A percentile compares a stretch with the other conserved stretches of the same genome.
Conservation (phyloP, 2,888 invertebrate genomes). For the Drosophila ustulata region DNA sequence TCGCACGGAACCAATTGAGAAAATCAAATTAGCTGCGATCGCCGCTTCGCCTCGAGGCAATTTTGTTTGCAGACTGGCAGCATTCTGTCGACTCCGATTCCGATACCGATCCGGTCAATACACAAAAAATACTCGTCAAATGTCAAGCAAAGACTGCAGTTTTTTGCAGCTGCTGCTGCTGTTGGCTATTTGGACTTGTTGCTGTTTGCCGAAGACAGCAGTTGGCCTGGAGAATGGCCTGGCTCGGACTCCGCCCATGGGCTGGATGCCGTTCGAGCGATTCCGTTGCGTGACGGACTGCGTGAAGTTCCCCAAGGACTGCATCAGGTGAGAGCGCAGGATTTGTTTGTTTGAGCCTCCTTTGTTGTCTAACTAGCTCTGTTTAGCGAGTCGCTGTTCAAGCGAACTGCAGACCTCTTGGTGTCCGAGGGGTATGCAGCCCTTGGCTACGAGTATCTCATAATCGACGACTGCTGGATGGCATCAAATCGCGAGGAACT, state of each 20-base stretch:
- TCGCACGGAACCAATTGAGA: neutral
- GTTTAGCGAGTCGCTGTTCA: conserved; percentile 88
- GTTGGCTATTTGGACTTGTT: conserved; percentile 1
- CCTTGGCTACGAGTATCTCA: conserved; percentile 90
- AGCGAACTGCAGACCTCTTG: conserved; percentile 87
- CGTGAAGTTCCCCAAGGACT: conserved; percentile 87
- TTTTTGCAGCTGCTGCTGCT: conserved; percentile 6
- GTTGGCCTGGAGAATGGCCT: conserved; percentile 87
- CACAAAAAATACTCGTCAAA: conserved; percentile 13
- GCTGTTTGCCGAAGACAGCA: neutral
- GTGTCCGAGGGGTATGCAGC: conserved; percentile 89
- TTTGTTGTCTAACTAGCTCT: neutral
- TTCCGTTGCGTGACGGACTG: conserved; percentile 88
- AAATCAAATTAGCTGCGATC: conserved; percentile 21
- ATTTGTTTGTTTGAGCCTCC: conserved; percentile 3
- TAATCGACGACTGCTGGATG: conserved; percentile 92
- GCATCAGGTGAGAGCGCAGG: conserved; percentile 86
- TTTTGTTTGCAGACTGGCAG: neutral
- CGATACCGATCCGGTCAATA: neutral
- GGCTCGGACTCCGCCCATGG: conserved; percentile 88
- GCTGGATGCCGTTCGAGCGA: conserved; percentile 89
- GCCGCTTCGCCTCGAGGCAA: neutral
- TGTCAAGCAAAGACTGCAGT: conserved; percentile 14
- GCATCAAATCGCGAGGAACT: conserved; percentile 86
- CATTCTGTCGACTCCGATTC: no score